Evolutionary conservation across 1,140 invertebrate species (phyloP).

Genomic region (Drosophila kanapiae): DNA sequence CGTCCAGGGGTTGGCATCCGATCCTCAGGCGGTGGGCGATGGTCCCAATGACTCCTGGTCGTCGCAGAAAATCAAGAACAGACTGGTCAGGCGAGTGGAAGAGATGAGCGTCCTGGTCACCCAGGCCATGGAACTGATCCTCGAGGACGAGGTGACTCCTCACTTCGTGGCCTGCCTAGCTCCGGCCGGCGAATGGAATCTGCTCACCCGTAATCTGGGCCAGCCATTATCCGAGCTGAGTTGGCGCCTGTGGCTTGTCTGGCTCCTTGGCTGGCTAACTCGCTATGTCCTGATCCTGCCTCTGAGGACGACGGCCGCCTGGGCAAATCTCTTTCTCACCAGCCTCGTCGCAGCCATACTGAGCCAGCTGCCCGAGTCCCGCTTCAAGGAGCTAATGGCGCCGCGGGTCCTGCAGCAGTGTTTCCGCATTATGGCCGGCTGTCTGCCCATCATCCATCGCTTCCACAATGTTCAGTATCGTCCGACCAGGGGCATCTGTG

Average conservation of each 20-base stretch:
- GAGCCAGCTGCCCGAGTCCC: slow-evolving; percentile 44
- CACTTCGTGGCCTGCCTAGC: slow-evolving; percentile 44
- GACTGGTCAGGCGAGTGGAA: slow-evolving; percentile 28
- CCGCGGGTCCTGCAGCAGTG: slow-evolving; percentile 31
- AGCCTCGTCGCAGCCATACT: slow-evolving; percentile 28
- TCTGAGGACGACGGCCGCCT: slow-evolving; percentile 18
- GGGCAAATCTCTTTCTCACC: slow-evolving; percentile 45
- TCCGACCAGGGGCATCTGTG: slow-evolving; percentile 54
- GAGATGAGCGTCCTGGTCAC: slow-evolving; percentile 41
- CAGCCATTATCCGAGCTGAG: slow-evolving; percentile 18
- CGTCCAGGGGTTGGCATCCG: no score
- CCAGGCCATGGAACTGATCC: slow-evolving; percentile 37
- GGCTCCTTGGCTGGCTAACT: slow-evolving; percentile 33
- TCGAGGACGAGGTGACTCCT: slow-evolving; percentile 68
- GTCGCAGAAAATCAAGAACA: slow-evolving; percentile 21
- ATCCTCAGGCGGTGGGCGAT: neutral
- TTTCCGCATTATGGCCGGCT: slow-evolving; percentile 46
- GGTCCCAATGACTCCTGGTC: neutral
- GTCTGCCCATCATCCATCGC: slow-evolving; percentile 50
- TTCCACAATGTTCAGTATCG: slow-evolving; percentile 50
- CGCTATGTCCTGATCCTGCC: slow-evolving; percentile 56
- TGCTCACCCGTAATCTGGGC: slow-evolving; percentile 56
- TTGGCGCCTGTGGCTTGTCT: slow-evolving; percentile 28
- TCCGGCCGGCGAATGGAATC: slow-evolving; percentile 47
- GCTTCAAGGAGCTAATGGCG: slow-evolving; percentile 31